These are phyloP conservation scores for Neoitamus cyanurus DNA, from an alignment of 2,888 invertebrate species.

Conservation along the genomic window DNA sequence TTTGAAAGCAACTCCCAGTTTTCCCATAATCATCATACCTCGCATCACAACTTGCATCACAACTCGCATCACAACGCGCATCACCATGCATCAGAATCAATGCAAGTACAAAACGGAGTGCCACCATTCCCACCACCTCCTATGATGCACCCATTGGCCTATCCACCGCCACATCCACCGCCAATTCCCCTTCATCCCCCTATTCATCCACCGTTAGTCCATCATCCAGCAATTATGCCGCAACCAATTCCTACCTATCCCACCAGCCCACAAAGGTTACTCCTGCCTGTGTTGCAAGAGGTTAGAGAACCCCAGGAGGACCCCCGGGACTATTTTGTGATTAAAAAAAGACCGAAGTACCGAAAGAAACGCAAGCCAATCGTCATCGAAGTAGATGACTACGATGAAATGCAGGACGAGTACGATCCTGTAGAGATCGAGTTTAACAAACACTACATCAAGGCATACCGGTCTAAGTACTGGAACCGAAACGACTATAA, in stretches of 20 bases:
- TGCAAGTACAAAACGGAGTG: constrained; percentile 42
- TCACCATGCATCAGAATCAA: not conserved
- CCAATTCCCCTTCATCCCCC: constrained; percentile 10
- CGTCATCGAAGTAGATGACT: constrained; percentile 56
- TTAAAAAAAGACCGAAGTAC: constrained; percentile 56
- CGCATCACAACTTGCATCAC: too few relatives aligned
- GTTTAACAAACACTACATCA: constrained; percentile 25
- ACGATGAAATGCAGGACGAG: constrained; percentile 55
- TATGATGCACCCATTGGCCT: constrained; percentile 48
- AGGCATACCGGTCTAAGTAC: constrained; percentile 7
- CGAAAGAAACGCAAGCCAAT: constrained; percentile 57
- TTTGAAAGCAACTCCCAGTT: not conserved
- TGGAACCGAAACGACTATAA: constrained; percentile 26
- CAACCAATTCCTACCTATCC: not conserved
- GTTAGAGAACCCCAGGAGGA: constrained; percentile 51
- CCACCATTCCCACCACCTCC: constrained; percentile 47
- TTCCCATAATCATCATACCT: not conserved
- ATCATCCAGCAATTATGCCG: not conserved
- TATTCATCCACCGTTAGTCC: not conserved
- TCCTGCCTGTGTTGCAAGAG: constrained; percentile 55
- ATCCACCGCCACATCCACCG: constrained; percentile 25
- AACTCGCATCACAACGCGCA: not conserved
- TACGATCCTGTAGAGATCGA: constrained; percentile 30
- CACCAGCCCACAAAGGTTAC: not conserved
- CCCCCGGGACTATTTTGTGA: constrained; percentile 59